Conservation (phyloP, 2,888 invertebrate genomes). For the Plusia festucae region DNA sequence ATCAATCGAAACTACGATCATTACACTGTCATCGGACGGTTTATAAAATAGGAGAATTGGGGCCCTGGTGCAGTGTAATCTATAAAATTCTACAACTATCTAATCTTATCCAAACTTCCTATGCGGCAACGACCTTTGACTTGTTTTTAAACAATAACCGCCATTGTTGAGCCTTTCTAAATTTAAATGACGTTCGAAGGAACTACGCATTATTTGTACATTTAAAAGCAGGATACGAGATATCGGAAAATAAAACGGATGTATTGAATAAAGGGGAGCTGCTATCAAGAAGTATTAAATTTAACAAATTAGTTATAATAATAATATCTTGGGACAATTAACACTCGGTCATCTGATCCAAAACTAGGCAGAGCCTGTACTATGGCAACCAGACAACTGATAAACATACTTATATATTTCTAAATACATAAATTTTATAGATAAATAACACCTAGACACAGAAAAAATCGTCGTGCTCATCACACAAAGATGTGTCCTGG, state of each 20-base stretch:
- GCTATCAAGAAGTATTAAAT: slow-evolving; percentile 36
- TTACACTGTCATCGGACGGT: no score
- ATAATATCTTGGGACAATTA: no score
- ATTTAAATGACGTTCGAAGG: slow-evolving; percentile 40
- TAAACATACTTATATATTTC: no score
- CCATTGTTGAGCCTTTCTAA: slow-evolving; percentile 39
- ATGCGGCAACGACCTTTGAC: slow-evolving; percentile 20
- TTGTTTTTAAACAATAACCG: slow-evolving; percentile 21
- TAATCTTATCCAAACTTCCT: slow-evolving; percentile 33
- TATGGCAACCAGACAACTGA: no score
- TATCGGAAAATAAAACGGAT: slow-evolving; percentile 48
- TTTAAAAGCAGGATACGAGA: slow-evolving; percentile 54
- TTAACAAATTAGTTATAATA: slow-evolving; percentile 25
- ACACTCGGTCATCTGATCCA: no score
- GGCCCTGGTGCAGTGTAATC: neutral
- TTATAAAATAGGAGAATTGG: no score
- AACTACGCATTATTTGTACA: slow-evolving; percentile 50
- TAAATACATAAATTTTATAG: no score
- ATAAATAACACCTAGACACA: no score
- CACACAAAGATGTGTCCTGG: no score
- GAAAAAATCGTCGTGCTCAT: no score
- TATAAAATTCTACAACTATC: neutral
- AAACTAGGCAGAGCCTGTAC: no score
- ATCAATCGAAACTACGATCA: no score
- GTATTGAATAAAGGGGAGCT: slow-evolving; percentile 49